Evolutionary conservation across 2,113 vertebrate species (phyloP).

Genomic region (Rhinolophus ferrumequinum): DNA sequence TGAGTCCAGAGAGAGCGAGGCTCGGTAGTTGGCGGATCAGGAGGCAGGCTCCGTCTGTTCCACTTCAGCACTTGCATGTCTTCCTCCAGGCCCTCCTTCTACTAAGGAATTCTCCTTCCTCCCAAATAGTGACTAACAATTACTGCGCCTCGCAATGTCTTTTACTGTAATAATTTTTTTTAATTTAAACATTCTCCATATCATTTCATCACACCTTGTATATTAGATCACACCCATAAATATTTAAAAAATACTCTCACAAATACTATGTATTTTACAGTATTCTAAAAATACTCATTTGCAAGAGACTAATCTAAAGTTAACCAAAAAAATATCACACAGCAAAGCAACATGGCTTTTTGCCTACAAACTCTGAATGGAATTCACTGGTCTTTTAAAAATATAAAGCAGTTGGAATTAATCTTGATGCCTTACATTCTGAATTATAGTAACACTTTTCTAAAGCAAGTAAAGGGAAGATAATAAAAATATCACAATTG

Average conservation of each 20-base stretch:
- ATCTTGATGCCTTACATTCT: background rate
- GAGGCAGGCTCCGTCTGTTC: fast-evolving
- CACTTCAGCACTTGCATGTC: fast-evolving
- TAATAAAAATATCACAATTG: background rate
- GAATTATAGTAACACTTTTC: background rate
- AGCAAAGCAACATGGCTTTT: background rate
- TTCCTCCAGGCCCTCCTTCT: too few relatives aligned
- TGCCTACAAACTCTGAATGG: background rate
- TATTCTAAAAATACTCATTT: background rate
- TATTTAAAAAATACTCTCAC: background rate
- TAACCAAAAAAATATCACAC: background rate
- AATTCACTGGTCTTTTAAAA: background rate
- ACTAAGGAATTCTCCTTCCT: fast-evolving
- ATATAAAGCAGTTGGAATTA: background rate
- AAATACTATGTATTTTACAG: background rate
- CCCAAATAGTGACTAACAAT: fast-evolving
- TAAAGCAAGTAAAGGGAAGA: background rate
- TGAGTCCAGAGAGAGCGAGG: background rate
- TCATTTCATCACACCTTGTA: background rate
- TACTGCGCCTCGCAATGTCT: background rate
- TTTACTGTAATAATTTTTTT: too few relatives aligned
- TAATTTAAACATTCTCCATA: too few relatives aligned
- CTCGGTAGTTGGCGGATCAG: background rate
- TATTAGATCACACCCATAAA: background rate
- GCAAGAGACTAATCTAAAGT: background rate